These are phyloP conservation scores for Gisinianus flammeolus DNA, from an alignment of 2,888 invertebrate genomes.

Conservation along the genomic window DNA sequence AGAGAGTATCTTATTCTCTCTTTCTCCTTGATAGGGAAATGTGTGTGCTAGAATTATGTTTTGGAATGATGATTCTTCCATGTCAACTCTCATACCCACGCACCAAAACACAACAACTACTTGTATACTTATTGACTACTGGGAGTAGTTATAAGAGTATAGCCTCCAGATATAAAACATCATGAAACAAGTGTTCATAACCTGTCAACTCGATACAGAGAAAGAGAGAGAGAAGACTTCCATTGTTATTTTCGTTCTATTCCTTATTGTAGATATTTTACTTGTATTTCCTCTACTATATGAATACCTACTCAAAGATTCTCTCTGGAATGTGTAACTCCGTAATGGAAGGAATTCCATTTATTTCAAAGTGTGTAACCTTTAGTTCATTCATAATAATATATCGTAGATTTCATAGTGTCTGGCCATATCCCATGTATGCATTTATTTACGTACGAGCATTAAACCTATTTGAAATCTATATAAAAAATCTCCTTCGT, in stretches of 20 bases:
- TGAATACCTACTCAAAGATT: no score
- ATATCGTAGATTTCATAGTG: no score
- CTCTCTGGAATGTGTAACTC: no score
- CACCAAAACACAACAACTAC: no score
- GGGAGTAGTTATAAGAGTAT: not conserved
- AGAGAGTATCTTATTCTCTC: slow-evolving; percentile 1
- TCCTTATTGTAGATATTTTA: no score
- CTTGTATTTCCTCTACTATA: no score
- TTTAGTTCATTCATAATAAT: not conserved
- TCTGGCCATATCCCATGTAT: no score
- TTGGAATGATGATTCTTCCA: not conserved
- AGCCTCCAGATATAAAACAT: slow-evolving; percentile 20
- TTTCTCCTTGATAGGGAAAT: not conserved
- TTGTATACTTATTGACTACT: slow-evolving; percentile 16
- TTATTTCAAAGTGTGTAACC: not conserved
- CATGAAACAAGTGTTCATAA: slow-evolving; percentile 28
- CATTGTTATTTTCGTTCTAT: slow-evolving; percentile 35
- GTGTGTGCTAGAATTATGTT: not conserved
- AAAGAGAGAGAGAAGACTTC: not conserved
- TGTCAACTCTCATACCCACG: slow-evolving; percentile 16
- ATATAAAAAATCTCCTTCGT: no score
- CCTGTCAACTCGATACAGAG: slow-evolving; percentile 24
- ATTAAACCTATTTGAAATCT: no score
- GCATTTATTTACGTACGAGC: no score
- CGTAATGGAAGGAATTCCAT: no score